Conservation (phyloP, 2,888 invertebrate genomes). For the Drosophila hamatofila region DNA sequence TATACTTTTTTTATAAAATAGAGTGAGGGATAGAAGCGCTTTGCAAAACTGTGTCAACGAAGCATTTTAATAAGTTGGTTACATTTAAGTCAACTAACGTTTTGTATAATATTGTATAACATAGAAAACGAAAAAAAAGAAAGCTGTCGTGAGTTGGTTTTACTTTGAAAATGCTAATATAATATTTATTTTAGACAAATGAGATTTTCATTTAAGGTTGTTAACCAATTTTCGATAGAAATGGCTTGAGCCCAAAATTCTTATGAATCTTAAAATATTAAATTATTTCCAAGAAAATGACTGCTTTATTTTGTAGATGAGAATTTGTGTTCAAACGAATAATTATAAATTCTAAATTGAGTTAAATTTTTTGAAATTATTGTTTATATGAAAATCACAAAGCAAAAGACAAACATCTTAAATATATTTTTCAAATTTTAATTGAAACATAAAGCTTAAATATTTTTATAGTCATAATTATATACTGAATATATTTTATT, state of each 20-base stretch:
- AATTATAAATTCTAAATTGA: too few relatives aligned
- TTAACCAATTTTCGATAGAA: background rate
- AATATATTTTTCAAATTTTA: too few relatives aligned
- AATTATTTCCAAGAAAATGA: background rate
- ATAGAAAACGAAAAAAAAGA: background rate
- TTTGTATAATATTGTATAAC: too few relatives aligned
- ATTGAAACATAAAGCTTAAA: too few relatives aligned
- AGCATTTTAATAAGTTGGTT: conserved; percentile 12
- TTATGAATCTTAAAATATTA: background rate
- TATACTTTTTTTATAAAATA: background rate
- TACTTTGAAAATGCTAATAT: background rate
- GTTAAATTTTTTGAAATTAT: too few relatives aligned
- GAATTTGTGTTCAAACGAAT: background rate
- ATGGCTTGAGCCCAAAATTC: background rate
- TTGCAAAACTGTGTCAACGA: conserved; percentile 18
- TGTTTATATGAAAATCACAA: too few relatives aligned
- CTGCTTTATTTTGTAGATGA: background rate
- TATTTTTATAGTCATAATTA: too few relatives aligned
- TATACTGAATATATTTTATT: too few relatives aligned
- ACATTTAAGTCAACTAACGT: background rate
- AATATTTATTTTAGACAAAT: background rate
- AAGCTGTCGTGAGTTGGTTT: background rate
- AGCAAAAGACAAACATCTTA: too few relatives aligned
- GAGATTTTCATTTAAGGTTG: background rate
- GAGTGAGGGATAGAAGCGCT: background rate